These are phyloP conservation scores for Phyto melanocephala DNA, from an alignment of 2,888 invertebrate genomes.

Conservation along the genomic window DNA sequence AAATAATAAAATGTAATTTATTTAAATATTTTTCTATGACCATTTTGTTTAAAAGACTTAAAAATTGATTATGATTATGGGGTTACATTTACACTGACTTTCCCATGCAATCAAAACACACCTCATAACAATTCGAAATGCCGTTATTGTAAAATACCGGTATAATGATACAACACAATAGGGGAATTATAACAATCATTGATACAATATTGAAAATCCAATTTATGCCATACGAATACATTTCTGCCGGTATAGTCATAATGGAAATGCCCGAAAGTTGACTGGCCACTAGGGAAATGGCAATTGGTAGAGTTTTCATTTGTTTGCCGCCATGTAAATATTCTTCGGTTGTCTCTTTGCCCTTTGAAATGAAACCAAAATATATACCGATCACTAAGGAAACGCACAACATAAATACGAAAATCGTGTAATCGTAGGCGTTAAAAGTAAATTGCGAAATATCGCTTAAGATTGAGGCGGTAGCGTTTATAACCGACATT, in stretches of 20 bases:
- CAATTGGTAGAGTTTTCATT: slow-evolving; percentile 82
- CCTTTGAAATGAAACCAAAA: slow-evolving; percentile 80
- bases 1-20: slow-evolving; percentile 8
- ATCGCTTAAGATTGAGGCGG: slow-evolving; percentile 28
- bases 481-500: slow-evolving; percentile 21
- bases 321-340: slow-evolving; percentile 82
- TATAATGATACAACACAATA: slow-evolving; percentile 77
- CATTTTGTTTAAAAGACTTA: no score
- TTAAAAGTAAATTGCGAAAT: slow-evolving; percentile 71
- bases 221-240: slow-evolving; percentile 80
- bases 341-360: slow-evolving; percentile 80
- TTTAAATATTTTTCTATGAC: no score
- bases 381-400: slow-evolving; percentile 82
- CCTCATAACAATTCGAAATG: slow-evolving; percentile 80
- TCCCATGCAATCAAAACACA: slow-evolving; percentile 66
- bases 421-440: slow-evolving; percentile 80
- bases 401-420: slow-evolving; percentile 79
- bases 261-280: slow-evolving; percentile 81
- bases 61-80: no score
- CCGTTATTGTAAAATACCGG: slow-evolving; percentile 80
- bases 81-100: no score
- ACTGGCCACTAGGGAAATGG: slow-evolving; percentile 83
- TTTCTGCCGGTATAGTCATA: slow-evolving; percentile 80
- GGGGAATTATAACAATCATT: slow-evolving; percentile 75
- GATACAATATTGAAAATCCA: slow-evolving; percentile 77